These are phyloP conservation scores for Acyrthosiphon pisum DNA, from an alignment of 1,140 invertebrate species.

Conservation along the genomic window DNA sequence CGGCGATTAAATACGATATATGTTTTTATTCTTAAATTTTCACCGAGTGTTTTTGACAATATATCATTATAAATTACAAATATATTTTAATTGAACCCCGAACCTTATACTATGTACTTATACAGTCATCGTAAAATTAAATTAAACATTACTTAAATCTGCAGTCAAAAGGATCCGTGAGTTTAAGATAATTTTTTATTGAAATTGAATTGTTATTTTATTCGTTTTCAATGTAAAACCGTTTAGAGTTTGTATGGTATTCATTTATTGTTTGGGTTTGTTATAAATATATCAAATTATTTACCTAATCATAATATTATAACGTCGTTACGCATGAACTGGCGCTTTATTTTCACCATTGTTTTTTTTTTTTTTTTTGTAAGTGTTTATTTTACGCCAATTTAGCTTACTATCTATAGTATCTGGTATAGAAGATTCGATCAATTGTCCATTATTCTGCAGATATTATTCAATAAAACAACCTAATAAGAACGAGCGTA, in stretches of 20 bases:
- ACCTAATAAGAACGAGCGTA: neutral
- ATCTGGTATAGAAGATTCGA: no score
- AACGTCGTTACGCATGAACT: neutral
- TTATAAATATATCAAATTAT: neutral
- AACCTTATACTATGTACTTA: neutral
- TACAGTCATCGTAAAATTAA: neutral
- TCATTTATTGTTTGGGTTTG: neutral
- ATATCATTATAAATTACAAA: neutral
- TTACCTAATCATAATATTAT: neutral
- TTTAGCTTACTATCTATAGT: neutral
- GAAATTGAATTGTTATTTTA: neutral
- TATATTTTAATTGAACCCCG: neutral
- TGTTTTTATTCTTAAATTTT: neutral
- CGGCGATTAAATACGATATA: neutral
- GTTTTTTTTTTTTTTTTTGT: neutral
- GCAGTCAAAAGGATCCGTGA: neutral
- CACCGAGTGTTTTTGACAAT: neutral
- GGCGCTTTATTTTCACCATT: neutral
- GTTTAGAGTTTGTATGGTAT: neutral
- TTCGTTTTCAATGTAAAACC: neutral
- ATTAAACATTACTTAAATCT: neutral
- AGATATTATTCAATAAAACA: neutral
- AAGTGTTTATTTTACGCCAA: neutral
- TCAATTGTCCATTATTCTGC: neutral
- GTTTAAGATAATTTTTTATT: neutral